These are phyloP conservation scores for Oopsacas minuta DNA, from an alignment of 37 sponge, comb jelly and placozoan species.

Conservation along the genomic window DNA sequence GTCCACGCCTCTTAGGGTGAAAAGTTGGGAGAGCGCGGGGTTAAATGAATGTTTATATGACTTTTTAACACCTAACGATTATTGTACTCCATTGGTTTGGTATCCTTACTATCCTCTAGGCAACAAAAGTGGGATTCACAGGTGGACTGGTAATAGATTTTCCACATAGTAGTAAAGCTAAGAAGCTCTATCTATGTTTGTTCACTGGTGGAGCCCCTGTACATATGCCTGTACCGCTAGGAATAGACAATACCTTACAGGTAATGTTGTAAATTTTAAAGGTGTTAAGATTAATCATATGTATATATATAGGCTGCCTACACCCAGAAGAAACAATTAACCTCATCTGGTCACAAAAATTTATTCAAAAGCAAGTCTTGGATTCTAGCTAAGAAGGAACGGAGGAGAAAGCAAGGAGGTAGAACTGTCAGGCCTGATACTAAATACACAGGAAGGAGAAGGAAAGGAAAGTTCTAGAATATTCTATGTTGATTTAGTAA, in stretches of 20 bases:
- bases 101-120: too few species aligned
- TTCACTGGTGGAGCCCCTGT: constrained; percentile 82
- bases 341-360: not conserved
- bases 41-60: too few species aligned
- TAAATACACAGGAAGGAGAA: constrained; percentile 90
- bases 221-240: constrained; percentile 38
- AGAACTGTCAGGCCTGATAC: constrained; percentile 57
- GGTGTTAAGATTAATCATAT: too few species aligned
- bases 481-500: not conserved
- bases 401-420: constrained; percentile 62
- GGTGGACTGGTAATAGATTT: constrained; percentile 96
- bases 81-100: too few species aligned
- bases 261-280: too few species aligned
- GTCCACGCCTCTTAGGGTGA: too few species aligned
- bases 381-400: constrained; percentile 84
- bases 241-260: not conserved
- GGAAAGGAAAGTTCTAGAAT: constrained; percentile 55
- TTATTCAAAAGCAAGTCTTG: constrained; percentile 72
- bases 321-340: not conserved
- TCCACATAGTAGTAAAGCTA: constrained; percentile 94
- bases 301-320: not conserved
- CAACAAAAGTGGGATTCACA: constrained; percentile 93
- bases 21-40: too few species aligned
- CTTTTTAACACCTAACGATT: too few species aligned
- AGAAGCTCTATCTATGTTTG: constrained; percentile 93